A percentile compares a stretch with the other conserved stretches of the same genome.
These are phyloP conservation scores for Boulengeromyrus knoepffleri DNA, from an alignment of 2,113 vertebrate genomes.

Conservation along the genomic window DNA sequence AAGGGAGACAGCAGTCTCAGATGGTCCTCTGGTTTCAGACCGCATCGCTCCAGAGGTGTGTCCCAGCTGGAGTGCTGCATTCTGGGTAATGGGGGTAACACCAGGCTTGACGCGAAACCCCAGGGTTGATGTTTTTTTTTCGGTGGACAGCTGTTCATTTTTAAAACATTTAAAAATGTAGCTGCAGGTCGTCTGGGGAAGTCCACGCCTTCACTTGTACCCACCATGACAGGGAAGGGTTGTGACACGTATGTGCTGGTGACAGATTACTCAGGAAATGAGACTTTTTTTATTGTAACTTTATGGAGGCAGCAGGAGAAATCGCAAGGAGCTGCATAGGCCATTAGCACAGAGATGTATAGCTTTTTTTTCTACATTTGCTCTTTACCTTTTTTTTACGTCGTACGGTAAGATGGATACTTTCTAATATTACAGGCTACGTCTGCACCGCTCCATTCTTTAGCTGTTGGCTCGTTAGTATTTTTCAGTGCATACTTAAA, in stretches of 20 bases:
- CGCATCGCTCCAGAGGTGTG: background rate
- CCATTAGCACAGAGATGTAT: background rate
- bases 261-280: background rate
- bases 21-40: background rate
- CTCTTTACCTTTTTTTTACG: background rate
- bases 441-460: background rate
- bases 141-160: background rate
- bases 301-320: background rate
- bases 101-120: background rate
- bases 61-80: background rate
- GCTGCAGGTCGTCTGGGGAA: background rate
- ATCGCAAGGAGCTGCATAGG: background rate
- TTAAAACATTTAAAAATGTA: background rate
- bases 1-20: constrained; percentile 32
- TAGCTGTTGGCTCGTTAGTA: background rate
- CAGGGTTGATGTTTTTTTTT: background rate
- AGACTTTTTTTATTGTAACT: background rate
- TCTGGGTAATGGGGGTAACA: background rate
- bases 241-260: background rate
- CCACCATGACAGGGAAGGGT: background rate
- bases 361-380: background rate
- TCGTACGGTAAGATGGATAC: background rate
- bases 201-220: background rate
- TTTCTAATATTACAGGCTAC: background rate
- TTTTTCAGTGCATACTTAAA: constrained; percentile 6